These are phyloP conservation scores for Spatula versicolor DNA, from an alignment of 2,797 vertebrate species.

Conservation along the genomic window DNA sequence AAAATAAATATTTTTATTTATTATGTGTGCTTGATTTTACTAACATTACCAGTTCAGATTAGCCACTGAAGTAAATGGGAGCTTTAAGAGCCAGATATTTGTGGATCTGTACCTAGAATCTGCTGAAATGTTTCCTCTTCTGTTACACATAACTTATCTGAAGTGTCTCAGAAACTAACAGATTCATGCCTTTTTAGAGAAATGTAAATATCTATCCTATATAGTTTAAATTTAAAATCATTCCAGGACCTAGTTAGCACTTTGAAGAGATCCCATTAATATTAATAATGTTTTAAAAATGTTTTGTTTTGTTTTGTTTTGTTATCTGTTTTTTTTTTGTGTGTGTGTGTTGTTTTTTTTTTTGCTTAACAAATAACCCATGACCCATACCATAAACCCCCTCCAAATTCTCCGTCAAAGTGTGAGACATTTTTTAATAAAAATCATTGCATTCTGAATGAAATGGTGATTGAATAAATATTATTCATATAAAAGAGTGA, in stretches of 20 bases:
- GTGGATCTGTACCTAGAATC: background rate
- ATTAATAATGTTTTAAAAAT: background rate
- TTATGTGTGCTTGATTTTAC: background rate
- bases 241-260: background rate
- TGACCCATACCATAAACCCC: background rate
- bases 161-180: background rate
- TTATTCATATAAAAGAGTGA: background rate
- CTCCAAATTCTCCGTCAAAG: background rate
- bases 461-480: background rate
- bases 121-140: background rate
- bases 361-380: background rate
- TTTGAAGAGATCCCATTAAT: background rate
- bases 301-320: background rate
- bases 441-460: background rate
- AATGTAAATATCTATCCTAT: background rate
- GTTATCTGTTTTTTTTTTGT: background rate
- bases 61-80: background rate
- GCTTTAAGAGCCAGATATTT: background rate
- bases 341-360: background rate
- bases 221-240: background rate
- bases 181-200: background rate
- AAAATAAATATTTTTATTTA: background rate
- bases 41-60: background rate
- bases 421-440: background rate
- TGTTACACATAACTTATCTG: background rate